Conservation (phyloP, 2,113 vertebrate species). For the Camelus dromedarius region DNA sequence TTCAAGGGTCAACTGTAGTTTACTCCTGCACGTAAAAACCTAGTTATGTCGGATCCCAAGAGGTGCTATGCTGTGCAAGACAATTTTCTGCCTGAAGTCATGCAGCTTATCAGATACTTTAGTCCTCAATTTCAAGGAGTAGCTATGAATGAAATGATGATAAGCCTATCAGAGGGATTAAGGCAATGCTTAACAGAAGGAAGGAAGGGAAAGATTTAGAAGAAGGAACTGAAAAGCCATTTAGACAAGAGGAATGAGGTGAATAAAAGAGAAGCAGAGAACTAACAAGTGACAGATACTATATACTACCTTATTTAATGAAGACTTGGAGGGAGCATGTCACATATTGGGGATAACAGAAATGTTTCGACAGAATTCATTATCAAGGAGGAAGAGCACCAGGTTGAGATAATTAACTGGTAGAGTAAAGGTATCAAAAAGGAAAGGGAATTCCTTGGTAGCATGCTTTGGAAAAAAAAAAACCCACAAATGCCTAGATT, state of each 20-base stretch:
- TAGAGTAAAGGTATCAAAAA: not conserved
- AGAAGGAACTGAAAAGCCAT: slow-evolving; percentile 2
- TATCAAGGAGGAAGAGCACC: not conserved
- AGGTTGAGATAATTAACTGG: not conserved
- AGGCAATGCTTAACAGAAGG: not conserved
- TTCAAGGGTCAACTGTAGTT: not conserved
- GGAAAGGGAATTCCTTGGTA: not conserved
- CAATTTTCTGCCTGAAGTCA: slow-evolving; percentile 11
- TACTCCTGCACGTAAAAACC: not conserved
- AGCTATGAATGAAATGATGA: slow-evolving; percentile 27
- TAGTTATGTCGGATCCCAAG: not conserved
- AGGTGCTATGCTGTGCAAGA: not conserved
- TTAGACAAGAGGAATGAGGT: slow-evolving; percentile 30
- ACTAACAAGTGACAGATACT: not conserved
- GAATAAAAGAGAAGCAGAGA: not conserved
- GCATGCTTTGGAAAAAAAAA: slow-evolving; percentile 24
- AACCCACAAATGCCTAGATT: slow-evolving; percentile 1
- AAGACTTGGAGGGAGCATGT: not conserved
- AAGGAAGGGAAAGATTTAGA: not conserved
- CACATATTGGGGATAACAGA: not conserved
- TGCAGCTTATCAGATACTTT: not conserved
- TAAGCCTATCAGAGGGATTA: not conserved
- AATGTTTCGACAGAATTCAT: not conserved
- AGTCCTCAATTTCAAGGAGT: not conserved
- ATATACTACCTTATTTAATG: not conserved